Base-by-base conservation (phyloP, 2,113 vertebrate species). In the Panthera leo region DNA sequence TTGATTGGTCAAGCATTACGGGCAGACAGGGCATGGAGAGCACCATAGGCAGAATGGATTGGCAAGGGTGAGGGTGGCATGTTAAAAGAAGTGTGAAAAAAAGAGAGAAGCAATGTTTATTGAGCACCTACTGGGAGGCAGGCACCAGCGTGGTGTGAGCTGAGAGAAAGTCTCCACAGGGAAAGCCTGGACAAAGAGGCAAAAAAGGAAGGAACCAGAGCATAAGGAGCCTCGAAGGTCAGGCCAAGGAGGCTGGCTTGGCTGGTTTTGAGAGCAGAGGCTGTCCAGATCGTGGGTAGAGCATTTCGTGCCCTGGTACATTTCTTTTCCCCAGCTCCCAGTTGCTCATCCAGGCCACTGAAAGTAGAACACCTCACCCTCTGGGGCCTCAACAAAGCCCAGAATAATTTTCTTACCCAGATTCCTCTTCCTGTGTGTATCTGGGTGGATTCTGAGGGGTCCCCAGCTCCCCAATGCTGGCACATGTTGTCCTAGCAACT, bases 351-450 rank as follows among this genome's bases (percentile, higher is more conserved):
- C 94, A 97, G 97, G 98, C 95, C 97, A 96, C 11, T 3, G 91
- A 98, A 98, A 98, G 82, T 98, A 82, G 98, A 96, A 87, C 98
- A 89, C 76, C 70, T 95, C 71, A 89, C 71, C 91, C 97, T 94
- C 97, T 96, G 91, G 98, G 98, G 97, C 97, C 83, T 93, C 71
- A 9, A 48, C 58, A 48, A 97, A 97, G 97, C 97, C 97, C 94
- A 98, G 96, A 98, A 98, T 98, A 98, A 98, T 97, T 92, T 73
- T 93, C 95, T 98, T 97, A 98, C 98, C 97, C 94, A 98, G 97
- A 98, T 98, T 98, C 58, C 53, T 97, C 92, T 96, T 97, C 95
- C 97, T 96, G 71, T 84, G 94, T 31, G 78, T 63, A 94, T 97
- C 97, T 93, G 45, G 48, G 36, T 97, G 90, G 71, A 70, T 96